Evolutionary conservation across 2,888 invertebrate genomes (phyloP).

Genomic region (Neocrepidodera transversa): DNA sequence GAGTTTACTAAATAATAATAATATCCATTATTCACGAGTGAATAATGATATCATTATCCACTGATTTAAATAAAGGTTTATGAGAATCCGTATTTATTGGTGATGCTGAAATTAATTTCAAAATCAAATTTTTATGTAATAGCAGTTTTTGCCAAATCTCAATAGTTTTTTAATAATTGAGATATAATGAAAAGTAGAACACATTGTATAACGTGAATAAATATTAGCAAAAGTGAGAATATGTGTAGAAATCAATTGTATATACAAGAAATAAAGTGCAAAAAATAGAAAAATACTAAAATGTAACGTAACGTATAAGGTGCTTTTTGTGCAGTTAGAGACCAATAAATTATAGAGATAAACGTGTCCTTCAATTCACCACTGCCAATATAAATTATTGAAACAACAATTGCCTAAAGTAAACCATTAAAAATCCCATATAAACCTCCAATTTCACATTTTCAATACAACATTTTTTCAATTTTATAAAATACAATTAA

Average conservation of each 20-base stretch:
- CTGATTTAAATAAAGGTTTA: no score
- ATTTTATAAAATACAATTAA: no score
- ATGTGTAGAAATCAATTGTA: conserved; percentile 16
- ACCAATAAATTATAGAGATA: conserved; percentile 57
- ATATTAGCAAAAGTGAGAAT: conserved; percentile 7
- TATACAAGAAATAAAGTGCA: conserved; percentile 25
- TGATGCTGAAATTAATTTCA: no score
- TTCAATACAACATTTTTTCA: conserved; percentile 33
- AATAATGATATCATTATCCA: no score
- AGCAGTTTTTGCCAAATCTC: no score
- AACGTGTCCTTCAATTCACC: conserved; percentile 32
- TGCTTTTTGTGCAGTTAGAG: conserved; percentile 46
- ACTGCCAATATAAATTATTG: conserved; percentile 5
- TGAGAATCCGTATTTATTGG: no score
- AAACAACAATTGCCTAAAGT: conserved; percentile 9
- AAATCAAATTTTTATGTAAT: no score
- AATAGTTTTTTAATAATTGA: no score
- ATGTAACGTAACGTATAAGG: no score
- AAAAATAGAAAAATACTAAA: conserved; percentile 19
- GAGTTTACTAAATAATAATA: no score
- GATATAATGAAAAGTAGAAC: no score
- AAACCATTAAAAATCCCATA: conserved; percentile 53
- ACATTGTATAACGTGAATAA: conserved; percentile 5
- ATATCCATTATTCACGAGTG: no score
- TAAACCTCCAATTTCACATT: conserved; percentile 18